Percentiles rank a stretch among this genome's conserved stretches.
These are phyloP conservation scores for Meloidogyne floridensis DNA, from an alignment of 1,140 invertebrate genomes.

Conservation along the genomic window DNA sequence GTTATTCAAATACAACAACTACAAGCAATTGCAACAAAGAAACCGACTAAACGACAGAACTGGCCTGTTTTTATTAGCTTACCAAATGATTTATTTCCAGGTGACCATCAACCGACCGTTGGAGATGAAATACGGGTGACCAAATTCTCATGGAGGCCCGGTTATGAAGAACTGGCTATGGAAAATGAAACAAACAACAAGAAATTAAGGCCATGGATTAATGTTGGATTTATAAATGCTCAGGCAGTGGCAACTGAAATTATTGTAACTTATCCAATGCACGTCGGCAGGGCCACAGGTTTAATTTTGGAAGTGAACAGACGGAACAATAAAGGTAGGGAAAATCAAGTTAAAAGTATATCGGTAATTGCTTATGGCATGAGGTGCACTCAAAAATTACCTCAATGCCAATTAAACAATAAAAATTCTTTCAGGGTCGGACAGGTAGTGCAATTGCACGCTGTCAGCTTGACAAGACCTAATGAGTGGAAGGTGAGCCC, in stretches of 20 bases:
- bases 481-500: constrained; percentile 13
- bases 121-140: constrained; percentile 8
- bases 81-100: neutral
- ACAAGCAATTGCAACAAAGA: neutral
- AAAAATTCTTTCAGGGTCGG: constrained; percentile 7
- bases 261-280: neutral
- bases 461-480: neutral
- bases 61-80: constrained; percentile 4
- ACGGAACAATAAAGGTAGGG: neutral
- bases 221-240: constrained; percentile 1
- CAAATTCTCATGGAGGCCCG: neutral
- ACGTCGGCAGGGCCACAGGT: neutral
- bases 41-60: neutral
- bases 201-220: neutral
- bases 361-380: neutral
- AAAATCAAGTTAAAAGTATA: neutral
- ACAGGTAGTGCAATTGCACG: neutral
- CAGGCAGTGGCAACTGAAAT: constrained; percentile 6
- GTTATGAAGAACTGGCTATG: neutral
- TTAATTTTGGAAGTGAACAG: neutral
- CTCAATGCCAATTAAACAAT: neutral
- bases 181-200: neutral
- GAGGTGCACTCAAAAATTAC: neutral
- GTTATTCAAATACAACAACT: neutral
- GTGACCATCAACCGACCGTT: neutral